phyloP scores from a whole-genome alignment of 2,888 invertebrate species.

The Xestia rhomboidea region DNA sequence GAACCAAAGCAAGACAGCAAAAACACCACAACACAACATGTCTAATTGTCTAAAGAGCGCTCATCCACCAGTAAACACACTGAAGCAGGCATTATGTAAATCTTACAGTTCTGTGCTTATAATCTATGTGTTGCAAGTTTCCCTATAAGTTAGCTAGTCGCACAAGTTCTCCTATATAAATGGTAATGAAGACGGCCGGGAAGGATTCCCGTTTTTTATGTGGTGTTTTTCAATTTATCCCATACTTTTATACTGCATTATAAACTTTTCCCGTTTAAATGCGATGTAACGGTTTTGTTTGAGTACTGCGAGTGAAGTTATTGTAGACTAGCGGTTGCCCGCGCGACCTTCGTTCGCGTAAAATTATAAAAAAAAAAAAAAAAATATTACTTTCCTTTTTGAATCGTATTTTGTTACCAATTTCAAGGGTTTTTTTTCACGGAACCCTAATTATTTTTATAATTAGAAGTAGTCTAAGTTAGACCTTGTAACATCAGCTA shows the following conservation, averaged over 20 bases:
- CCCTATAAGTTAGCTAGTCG: constrained; percentile 75
- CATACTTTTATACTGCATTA: constrained; percentile 71
- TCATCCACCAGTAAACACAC: constrained; percentile 41
- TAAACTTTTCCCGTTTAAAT: constrained; percentile 69
- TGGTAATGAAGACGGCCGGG: constrained; percentile 79
- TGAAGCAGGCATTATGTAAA: constrained; percentile 64
- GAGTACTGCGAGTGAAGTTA: not conserved
- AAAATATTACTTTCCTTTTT: too few species aligned
- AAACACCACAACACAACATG: not conserved
- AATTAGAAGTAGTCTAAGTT: too few species aligned
- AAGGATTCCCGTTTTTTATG: constrained; percentile 71
- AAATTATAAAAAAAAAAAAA: too few species aligned
- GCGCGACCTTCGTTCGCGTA: too few species aligned
- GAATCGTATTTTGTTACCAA: too few species aligned
- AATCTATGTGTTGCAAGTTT: constrained; percentile 79
- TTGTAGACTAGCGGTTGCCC: too few species aligned
- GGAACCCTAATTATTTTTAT: too few species aligned
- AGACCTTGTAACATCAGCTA: too few species aligned
- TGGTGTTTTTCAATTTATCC: constrained; percentile 82
- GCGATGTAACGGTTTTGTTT: constrained; percentile 55
- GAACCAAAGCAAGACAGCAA: not conserved
- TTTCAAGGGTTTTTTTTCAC: too few species aligned
- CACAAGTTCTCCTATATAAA: constrained; percentile 86
- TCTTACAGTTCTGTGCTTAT: constrained; percentile 65
- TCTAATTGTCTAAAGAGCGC: not conserved